Conservation (phyloP, 2,888 invertebrate genomes). For the Rhodophaea formosa region DNA sequence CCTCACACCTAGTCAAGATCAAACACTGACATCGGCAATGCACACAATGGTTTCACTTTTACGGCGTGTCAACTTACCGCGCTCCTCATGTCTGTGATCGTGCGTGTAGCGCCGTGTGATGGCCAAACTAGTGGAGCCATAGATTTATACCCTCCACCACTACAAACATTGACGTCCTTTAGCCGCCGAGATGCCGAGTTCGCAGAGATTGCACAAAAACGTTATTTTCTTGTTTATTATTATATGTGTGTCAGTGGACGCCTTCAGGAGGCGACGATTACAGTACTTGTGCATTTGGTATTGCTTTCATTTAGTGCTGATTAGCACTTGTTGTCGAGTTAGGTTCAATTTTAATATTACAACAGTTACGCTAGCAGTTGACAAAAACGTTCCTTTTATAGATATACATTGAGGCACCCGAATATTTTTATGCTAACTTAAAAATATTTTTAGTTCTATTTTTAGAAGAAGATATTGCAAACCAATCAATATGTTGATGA, state of each 20-base stretch:
- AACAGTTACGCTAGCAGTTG: neutral
- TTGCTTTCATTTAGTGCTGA: constrained; percentile 20
- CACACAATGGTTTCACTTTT: constrained; percentile 50
- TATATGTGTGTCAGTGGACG: constrained; percentile 25
- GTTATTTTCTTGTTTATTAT: constrained; percentile 30
- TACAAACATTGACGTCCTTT: constrained; percentile 30
- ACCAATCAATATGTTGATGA: neutral
- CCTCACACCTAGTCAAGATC: constrained; percentile 6
- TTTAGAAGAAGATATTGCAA: neutral
- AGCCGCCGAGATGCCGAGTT: constrained; percentile 9
- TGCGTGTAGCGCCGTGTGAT: constrained; percentile 58
- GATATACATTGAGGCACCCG: neutral
- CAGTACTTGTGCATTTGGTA: constrained; percentile 28
- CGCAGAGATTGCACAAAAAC: constrained; percentile 37
- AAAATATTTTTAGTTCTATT: neutral
- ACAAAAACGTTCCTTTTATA: neutral
- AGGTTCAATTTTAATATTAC: constrained; percentile 6
- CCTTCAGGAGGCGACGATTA: constrained; percentile 30
- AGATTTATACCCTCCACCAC: constrained; percentile 71
- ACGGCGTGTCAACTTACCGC: constrained; percentile 61
- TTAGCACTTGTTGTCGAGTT: neutral
- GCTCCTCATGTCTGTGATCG: constrained; percentile 61
- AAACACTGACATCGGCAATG: neutral
- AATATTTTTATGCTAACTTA: neutral
- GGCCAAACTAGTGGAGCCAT: constrained; percentile 35